Conservation (phyloP, 37 sponge, comb jelly and placozoan species). For the Oscarella lobularis region DNA sequence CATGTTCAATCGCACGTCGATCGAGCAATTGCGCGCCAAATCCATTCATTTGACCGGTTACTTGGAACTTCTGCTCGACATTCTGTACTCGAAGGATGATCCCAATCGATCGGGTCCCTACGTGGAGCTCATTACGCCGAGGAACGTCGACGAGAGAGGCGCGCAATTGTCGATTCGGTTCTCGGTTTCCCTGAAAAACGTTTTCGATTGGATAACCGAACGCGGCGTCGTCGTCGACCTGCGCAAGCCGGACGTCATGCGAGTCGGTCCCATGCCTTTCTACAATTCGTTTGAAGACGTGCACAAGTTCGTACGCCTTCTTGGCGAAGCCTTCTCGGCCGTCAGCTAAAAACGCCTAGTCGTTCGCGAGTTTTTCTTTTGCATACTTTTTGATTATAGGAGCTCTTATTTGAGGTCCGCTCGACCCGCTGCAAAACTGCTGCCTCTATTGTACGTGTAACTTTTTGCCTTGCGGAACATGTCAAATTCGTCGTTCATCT, state of each 20-base stretch:
- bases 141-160: conserved; percentile 56
- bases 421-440: background rate
- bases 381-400: background rate
- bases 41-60: conserved; percentile 80
- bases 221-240: conserved; percentile 49
- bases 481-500: conserved; percentile 73
- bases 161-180: conserved; percentile 66
- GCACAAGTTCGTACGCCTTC: conserved; percentile 9
- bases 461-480: conserved; percentile 73
- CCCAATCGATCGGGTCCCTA: background rate
- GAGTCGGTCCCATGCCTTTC: conserved; percentile 75
- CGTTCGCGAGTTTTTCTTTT: background rate
- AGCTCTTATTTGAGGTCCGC: background rate
- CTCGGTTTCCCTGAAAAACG: conserved; percentile 22
- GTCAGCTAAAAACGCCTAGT: no score
- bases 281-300: conserved; percentile 85
- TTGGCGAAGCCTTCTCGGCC: no score
- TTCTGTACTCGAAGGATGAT: background rate
- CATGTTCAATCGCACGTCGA: conserved; percentile 50
- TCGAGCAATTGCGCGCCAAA: conserved; percentile 42
- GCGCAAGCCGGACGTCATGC: conserved; percentile 34
- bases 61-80: conserved; percentile 61
- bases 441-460: conserved; percentile 62
- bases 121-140: conserved; percentile 61
- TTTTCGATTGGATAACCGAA: conserved; percentile 10